Conservation (phyloP, 2,797 vertebrate species). For the Hydrolagus colliei region DNA sequence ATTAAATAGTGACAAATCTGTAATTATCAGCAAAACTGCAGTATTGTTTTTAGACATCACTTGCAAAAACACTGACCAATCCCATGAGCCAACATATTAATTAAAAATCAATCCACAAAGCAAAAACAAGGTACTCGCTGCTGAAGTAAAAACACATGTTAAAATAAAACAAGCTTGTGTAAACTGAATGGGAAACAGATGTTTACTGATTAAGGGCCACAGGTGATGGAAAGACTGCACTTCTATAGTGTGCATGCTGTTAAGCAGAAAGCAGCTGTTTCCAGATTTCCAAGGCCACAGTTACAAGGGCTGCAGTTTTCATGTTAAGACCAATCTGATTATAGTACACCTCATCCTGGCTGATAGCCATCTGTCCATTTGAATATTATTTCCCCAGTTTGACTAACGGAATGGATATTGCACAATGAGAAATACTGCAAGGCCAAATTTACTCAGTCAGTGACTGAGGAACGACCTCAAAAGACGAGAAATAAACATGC, state of each 20-base stretch:
- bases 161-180: background rate
- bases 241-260: background rate
- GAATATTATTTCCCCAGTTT: background rate
- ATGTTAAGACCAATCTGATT: slow-evolving; percentile 24
- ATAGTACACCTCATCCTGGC: slow-evolving; percentile 6
- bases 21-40: background rate
- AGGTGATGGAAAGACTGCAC: slow-evolving; percentile 39
- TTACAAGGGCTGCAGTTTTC: slow-evolving; percentile 8
- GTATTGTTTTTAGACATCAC: slow-evolving; percentile 23
- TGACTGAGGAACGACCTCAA: background rate
- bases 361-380: slow-evolving; percentile 26
- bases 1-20: slow-evolving; percentile 13
- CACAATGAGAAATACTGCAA: background rate
- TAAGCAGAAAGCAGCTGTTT: slow-evolving; percentile 45
- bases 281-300: slow-evolving; percentile 2
- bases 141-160: slow-evolving; percentile 33
- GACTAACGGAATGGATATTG: background rate
- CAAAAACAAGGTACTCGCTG: slow-evolving; percentile 31
- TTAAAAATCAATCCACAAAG: slow-evolving; percentile 31
- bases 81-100: slow-evolving; percentile 28
- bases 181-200: slow-evolving; percentile 40
- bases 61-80: slow-evolving; percentile 27
- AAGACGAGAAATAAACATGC: background rate
- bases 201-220: slow-evolving; percentile 34
- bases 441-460: background rate